Percentiles rank a stretch among this genome's conserved stretches.
Conservation (phyloP, 2,888 invertebrate species). For the Theretra japonica region DNA sequence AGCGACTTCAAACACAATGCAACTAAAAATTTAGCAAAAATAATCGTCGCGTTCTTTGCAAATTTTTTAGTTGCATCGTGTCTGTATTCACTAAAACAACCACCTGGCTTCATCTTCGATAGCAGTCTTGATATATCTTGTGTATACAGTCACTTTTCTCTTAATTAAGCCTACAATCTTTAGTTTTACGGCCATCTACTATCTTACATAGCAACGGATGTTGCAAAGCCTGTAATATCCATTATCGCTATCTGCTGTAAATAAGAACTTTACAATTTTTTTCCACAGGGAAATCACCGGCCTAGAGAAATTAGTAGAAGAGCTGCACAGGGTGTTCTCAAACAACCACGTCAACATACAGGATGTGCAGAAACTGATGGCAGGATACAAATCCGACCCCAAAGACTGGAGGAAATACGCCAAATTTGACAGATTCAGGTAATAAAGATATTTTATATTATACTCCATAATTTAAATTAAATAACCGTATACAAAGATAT, state of each 20-base stretch:
- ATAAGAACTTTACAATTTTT: slow-evolving; percentile 10
- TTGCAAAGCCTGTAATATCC: background rate
- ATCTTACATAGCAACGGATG: background rate
- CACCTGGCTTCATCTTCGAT: too few relatives aligned
- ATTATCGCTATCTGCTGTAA: background rate
- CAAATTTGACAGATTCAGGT: slow-evolving; percentile 97
- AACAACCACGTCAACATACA: slow-evolving; percentile 95
- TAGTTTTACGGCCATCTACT: too few relatives aligned
- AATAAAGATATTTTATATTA: background rate
- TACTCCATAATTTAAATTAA: too few relatives aligned
- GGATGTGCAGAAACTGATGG: slow-evolving; percentile 91
- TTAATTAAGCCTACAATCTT: too few relatives aligned
- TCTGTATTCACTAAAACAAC: too few relatives aligned
- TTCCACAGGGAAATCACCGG: slow-evolving; percentile 70
- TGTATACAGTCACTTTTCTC: too few relatives aligned
- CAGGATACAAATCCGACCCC: slow-evolving; percentile 93
- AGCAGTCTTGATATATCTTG: too few relatives aligned
- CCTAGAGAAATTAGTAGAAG: slow-evolving; percentile 86
- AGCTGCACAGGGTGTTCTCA: slow-evolving; percentile 91
- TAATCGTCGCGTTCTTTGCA: too few relatives aligned
- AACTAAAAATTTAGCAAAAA: too few relatives aligned
- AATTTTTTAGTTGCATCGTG: too few relatives aligned
- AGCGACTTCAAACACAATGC: too few relatives aligned
- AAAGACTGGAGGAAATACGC: slow-evolving; percentile 97
- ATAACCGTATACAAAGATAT: too few relatives aligned